A percentile compares a stretch with the other conserved stretches of the same genome.
Evolutionary conservation across 2,888 invertebrate species (phyloP).

Genomic region (Daptonema setosum): DNA sequence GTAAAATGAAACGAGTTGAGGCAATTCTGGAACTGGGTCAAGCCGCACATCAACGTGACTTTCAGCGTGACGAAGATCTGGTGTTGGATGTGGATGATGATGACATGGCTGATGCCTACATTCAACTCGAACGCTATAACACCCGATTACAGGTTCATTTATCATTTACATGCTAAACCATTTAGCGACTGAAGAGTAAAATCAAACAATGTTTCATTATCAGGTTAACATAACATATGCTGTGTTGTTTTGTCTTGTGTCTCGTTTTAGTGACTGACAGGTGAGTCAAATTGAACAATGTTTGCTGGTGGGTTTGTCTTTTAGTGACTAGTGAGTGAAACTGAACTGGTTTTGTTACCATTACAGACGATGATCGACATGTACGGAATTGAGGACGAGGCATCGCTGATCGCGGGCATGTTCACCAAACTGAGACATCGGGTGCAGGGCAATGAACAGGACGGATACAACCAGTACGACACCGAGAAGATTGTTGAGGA

Average conservation of each 20-base stretch:
- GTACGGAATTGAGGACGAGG: conserved; percentile 20
- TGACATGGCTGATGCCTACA: not conserved
- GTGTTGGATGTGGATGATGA: not conserved
- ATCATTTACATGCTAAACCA: too few species aligned
- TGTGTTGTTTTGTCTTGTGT: too few species aligned
- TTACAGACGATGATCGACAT: conserved; percentile 17
- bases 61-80: not conserved
- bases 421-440: conserved; percentile 16
- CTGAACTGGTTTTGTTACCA: too few species aligned
- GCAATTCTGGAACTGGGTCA: conserved; percentile 6
- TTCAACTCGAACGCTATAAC: not conserved
- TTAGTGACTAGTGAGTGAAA: too few species aligned
- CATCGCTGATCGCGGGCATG: conserved; percentile 18
- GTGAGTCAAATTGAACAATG: too few species aligned
- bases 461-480: conserved; percentile 19
- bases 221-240: too few species aligned
- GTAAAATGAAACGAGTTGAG: conserved; percentile 6
- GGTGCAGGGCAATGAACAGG: conserved; percentile 20
- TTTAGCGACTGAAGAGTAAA: too few species aligned
- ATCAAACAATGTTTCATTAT: too few species aligned
- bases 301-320: too few species aligned
- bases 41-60: not conserved
- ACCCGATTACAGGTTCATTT: not conserved
- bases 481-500: conserved; percentile 21
- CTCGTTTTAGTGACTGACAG: too few species aligned